Conservation (phyloP, 92 coral and sea anemone genomes). For the Diadumene lineata region DNA sequence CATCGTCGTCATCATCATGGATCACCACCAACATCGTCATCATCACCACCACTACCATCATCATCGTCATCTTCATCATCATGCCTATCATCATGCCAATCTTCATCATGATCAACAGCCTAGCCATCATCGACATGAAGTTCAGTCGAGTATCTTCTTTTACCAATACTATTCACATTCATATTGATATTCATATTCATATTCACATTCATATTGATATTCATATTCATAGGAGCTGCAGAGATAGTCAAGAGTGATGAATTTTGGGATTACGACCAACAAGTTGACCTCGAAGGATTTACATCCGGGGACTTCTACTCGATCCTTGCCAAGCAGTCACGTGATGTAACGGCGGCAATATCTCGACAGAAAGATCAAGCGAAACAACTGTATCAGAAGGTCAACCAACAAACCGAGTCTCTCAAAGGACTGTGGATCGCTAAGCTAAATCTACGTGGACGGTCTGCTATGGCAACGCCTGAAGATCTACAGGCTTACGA, state of each 20-base stretch:
- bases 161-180: too few species aligned
- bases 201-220: too few species aligned
- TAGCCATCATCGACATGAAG: background rate
- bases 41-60: background rate
- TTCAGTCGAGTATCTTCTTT: constrained; percentile 6
- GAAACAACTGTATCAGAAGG: constrained; percentile 92
- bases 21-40: background rate
- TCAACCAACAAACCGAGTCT: constrained; percentile 91
- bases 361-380: constrained; percentile 99
- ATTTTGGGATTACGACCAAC: constrained; percentile 99
- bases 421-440: constrained; percentile 98
- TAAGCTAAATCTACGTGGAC: constrained; percentile 94
- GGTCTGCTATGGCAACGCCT: constrained; percentile 96
- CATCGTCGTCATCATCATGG: background rate
- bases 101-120: background rate
- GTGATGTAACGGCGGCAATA: constrained; percentile 95
- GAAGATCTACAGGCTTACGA: constrained; percentile 93
- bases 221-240: constrained; percentile 58
- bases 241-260: constrained; percentile 79
- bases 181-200: too few species aligned
- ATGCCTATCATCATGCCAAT: background rate
- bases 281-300: constrained; percentile 95
- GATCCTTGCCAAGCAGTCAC: constrained; percentile 87
- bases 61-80: background rate
- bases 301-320: constrained; percentile 81